These are phyloP conservation scores for Zaprionus lineosus DNA, from an alignment of 2,888 invertebrate species.

Conservation along the genomic window DNA sequence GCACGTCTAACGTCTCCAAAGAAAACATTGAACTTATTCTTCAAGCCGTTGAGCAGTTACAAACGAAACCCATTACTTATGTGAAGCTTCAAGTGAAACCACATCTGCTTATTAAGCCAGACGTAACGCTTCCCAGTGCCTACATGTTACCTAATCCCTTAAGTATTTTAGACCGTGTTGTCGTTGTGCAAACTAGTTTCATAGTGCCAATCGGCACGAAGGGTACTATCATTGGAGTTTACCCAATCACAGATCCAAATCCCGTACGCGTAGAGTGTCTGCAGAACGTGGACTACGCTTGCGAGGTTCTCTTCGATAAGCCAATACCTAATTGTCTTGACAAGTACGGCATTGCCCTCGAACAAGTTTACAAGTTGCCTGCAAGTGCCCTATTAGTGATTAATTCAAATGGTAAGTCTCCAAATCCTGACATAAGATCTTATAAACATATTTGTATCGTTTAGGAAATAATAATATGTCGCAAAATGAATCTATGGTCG, in stretches of 20 bases:
- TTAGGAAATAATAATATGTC: too few species aligned
- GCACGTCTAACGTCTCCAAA: conserved; percentile 88
- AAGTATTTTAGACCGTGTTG: conserved; percentile 91
- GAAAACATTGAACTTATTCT: conserved; percentile 84
- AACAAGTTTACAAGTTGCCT: conserved; percentile 83
- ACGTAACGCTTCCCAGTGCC: conserved; percentile 84
- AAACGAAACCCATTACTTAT: conserved; percentile 83
- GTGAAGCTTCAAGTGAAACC: conserved; percentile 91
- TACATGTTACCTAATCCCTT: conserved; percentile 64
- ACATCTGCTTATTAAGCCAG: conserved; percentile 86
- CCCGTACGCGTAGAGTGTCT: conserved; percentile 84
- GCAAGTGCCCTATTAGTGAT: conserved; percentile 81
- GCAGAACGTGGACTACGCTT: conserved; percentile 85
- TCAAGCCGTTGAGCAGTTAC: conserved; percentile 80
- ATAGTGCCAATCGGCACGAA: conserved; percentile 90
- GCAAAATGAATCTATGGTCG: too few species aligned
- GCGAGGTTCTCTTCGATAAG: conserved; percentile 92
- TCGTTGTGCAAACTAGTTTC: conserved; percentile 89
- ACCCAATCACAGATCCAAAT: conserved; percentile 80
- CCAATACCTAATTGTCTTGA: conserved; percentile 86
- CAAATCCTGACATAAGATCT: too few species aligned
- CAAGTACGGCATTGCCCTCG: conserved; percentile 78
- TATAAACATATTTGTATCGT: too few species aligned
- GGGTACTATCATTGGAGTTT: conserved; percentile 92
- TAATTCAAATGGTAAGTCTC: conserved; percentile 56